Conservation (phyloP, 1,140 invertebrate genomes). For the Thaumatotibia leucotreta region DNA sequence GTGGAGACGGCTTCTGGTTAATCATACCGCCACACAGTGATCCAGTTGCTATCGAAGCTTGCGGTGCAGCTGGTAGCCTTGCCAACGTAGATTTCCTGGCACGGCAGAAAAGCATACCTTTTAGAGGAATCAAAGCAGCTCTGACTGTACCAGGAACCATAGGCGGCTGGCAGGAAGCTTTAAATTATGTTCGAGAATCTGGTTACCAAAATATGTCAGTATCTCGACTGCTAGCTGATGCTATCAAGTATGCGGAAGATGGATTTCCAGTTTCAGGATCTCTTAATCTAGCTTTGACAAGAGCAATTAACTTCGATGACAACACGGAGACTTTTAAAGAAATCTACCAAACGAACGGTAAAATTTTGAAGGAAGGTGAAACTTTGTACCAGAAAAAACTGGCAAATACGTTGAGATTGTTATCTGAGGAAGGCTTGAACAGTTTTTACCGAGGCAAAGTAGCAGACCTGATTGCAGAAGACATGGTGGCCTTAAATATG, state of each 20-base stretch:
- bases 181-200: slow-evolving; percentile 53
- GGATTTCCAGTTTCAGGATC: slow-evolving; percentile 49
- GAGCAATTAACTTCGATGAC: slow-evolving; percentile 16
- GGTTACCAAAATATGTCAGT: slow-evolving; percentile 50
- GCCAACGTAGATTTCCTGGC: slow-evolving; percentile 43
- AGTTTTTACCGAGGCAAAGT: slow-evolving; percentile 61
- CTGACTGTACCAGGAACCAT: slow-evolving; percentile 60
- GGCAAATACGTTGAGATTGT: slow-evolving; percentile 43
- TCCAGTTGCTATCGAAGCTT: slow-evolving; percentile 56
- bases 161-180: slow-evolving; percentile 60
- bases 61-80: slow-evolving; percentile 54
- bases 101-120: slow-evolving; percentile 41
- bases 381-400: slow-evolving; percentile 51
- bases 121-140: slow-evolving; percentile 47
- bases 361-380: slow-evolving; percentile 40
- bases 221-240: slow-evolving; percentile 48
- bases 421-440: slow-evolving; percentile 49
- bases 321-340: slow-evolving; percentile 38
- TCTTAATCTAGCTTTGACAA: slow-evolving; percentile 23
- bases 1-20: slow-evolving; percentile 62
- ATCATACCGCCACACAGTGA: slow-evolving; percentile 56
- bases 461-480: slow-evolving; percentile 50
- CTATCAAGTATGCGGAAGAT: slow-evolving; percentile 57
- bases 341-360: slow-evolving; percentile 40
- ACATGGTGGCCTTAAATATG: slow-evolving; percentile 52